Conservation (phyloP, 2,888 invertebrate species). For the Ophion costatus region DNA sequence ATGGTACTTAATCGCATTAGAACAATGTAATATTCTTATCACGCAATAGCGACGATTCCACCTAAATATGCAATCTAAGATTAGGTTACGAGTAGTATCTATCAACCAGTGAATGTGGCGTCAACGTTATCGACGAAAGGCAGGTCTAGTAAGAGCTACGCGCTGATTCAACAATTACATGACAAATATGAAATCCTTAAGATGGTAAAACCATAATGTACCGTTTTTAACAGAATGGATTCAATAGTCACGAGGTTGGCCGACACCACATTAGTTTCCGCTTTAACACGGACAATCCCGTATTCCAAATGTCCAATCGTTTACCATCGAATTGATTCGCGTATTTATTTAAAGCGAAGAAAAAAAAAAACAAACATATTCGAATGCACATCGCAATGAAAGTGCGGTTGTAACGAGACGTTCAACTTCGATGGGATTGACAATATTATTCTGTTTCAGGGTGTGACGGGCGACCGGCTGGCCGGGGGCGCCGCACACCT, state of each 20-base stretch:
- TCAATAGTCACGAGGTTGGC: not conserved
- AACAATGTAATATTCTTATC: not conserved
- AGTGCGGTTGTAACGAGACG: constrained; percentile 41
- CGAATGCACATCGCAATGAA: constrained; percentile 19
- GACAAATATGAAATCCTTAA: not conserved
- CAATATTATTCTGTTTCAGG: constrained; percentile 83
- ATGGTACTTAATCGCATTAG: not conserved
- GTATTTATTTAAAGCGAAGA: not conserved
- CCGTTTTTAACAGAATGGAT: not conserved
- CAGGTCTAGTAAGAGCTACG: not conserved
- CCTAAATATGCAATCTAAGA: not conserved
- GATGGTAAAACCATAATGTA: not conserved
- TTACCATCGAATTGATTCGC: not conserved
- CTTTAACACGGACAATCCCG: not conserved
- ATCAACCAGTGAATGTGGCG: not conserved
- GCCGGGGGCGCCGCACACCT: constrained; percentile 84
- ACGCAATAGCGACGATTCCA: not conserved
- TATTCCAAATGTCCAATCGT: no score
- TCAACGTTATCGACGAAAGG: not conserved
- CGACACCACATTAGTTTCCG: not conserved
- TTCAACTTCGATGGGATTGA: constrained; percentile 78
- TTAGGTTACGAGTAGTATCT: not conserved
- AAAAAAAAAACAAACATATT: constrained; percentile 15
- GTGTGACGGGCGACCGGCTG: constrained; percentile 84
- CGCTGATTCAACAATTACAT: not conserved